Conservation (phyloP, 2,888 invertebrate species). For the Pheosia tremula region DNA sequence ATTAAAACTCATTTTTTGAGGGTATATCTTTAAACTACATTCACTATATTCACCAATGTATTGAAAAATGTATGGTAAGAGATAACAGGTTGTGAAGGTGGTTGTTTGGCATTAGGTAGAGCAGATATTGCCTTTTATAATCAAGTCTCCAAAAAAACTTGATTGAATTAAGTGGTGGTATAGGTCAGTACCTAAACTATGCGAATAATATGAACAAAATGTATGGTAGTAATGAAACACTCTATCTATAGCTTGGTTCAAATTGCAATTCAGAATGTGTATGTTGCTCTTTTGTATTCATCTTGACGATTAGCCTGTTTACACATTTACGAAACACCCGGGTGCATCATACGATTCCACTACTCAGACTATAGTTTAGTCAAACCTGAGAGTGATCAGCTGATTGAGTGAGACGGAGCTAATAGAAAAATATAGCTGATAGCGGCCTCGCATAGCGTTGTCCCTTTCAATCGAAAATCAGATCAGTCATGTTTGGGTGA, state of each 20-base stretch:
- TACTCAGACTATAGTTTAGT: not conserved
- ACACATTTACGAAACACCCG: conserved; percentile 33
- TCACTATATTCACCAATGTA: too few species aligned
- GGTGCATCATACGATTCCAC: conserved; percentile 11
- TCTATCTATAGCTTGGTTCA: not conserved
- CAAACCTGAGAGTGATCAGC: too few species aligned
- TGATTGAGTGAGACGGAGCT: too few species aligned
- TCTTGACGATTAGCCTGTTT: conserved; percentile 28
- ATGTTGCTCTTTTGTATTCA: conserved; percentile 35
- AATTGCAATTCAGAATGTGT: conserved; percentile 31
- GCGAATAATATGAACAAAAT: conserved; percentile 11
- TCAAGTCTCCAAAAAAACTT: not conserved
- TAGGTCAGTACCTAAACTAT: not conserved
- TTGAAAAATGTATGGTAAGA: not conserved
- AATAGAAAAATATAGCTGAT: too few species aligned
- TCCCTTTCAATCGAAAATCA: too few species aligned
- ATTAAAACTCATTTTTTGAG: too few species aligned
- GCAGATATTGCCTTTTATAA: not conserved
- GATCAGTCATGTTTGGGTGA: too few species aligned
- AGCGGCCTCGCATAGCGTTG: too few species aligned
- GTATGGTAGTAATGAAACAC: too few species aligned
- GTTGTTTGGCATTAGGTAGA: not conserved
- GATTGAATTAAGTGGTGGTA: not conserved
- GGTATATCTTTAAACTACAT: too few species aligned
- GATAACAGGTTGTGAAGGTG: conserved; percentile 1